phyloP scores from a whole-genome alignment of 2,888 invertebrate genomes.

The Heliconius aoede region DNA sequence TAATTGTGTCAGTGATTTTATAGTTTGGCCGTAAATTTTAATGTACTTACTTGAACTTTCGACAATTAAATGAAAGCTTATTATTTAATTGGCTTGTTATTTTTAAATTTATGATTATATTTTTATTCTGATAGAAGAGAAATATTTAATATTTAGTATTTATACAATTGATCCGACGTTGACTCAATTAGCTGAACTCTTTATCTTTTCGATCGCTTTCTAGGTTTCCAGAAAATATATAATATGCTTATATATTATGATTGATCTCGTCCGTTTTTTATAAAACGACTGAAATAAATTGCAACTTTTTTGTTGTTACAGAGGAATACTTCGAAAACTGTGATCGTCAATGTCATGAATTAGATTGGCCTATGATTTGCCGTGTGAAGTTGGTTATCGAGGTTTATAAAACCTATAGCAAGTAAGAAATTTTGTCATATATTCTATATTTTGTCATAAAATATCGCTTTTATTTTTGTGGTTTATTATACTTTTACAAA shows the following conservation, averaged over 20 bases:
- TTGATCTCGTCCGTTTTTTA: not conserved
- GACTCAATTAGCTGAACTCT: not conserved
- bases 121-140: not conserved
- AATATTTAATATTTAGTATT: not conserved
- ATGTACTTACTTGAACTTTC: conserved; percentile 22
- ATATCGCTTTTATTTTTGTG: not conserved
- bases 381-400: conserved; percentile 89
- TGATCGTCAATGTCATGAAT: conserved; percentile 89
- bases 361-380: conserved; percentile 92
- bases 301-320: conserved; percentile 71
- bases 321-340: conserved; percentile 89
- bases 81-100: not conserved
- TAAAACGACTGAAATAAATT: not conserved
- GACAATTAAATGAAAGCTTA: not conserved
- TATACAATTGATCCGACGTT: not conserved
- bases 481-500: not conserved
- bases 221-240: not conserved
- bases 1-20: conserved; percentile 18
- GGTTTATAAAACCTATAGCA: conserved; percentile 87
- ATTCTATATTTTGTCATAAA: too few relatives aligned
- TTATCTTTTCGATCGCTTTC: not conserved
- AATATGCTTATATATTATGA: too few relatives aligned
- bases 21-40: conserved; percentile 25
- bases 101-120: not conserved
- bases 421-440: conserved; percentile 78